Evolutionary conservation across 2,797 vertebrate genomes (phyloP).

Genomic region (Liasis olivaceus): DNA sequence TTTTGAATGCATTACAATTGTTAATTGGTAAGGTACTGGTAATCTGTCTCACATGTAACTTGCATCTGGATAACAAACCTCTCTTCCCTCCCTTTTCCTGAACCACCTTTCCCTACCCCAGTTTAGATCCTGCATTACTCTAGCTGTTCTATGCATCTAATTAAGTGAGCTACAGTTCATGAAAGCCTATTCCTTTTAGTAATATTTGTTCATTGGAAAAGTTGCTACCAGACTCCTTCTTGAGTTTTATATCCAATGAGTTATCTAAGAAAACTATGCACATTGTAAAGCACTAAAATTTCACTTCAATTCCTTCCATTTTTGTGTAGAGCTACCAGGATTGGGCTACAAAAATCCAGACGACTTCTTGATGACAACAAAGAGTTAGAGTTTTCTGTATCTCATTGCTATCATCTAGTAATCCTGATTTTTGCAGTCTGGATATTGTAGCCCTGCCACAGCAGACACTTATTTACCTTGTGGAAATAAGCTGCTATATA

Average conservation of each 20-base stretch:
- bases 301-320: background rate
- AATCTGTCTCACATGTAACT: background rate
- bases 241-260: background rate
- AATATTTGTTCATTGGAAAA: background rate
- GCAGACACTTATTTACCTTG: background rate
- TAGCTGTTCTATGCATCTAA: background rate
- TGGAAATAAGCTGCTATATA: background rate
- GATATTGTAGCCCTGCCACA: no score
- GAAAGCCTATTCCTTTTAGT: background rate
- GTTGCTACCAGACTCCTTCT: background rate
- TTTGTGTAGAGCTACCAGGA: background rate
- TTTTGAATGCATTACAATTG: background rate
- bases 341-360: background rate
- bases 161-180: background rate
- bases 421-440: no score
- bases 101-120: background rate
- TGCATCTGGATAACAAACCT: background rate
- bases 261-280: background rate
- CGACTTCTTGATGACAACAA: no score
- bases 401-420: no score
- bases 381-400: no score
- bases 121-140: background rate
- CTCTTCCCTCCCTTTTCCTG: background rate
- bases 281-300: background rate
- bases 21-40: background rate